Percentiles rank a stretch among this genome's conserved stretches.
Evolutionary conservation across 2,797 vertebrate genomes (phyloP).

Genomic region (Clamator glandarius): DNA sequence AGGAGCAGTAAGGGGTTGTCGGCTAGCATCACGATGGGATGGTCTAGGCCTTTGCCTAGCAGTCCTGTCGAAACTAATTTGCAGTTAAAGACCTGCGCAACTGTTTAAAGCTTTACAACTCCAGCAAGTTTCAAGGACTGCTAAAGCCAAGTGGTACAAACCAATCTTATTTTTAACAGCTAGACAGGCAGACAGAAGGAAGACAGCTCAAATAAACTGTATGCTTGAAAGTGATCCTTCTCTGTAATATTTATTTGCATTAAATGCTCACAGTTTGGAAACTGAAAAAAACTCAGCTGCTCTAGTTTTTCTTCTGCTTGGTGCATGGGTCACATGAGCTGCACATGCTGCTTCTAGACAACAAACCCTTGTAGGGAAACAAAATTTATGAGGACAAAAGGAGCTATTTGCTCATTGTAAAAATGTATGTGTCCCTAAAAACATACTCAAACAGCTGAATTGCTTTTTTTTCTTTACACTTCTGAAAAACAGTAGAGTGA

Average conservation of each 20-base stretch:
- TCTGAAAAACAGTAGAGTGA: neutral
- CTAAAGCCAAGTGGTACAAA: slow-evolving; percentile 82
- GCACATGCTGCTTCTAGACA: neutral
- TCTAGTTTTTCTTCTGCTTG: slow-evolving; percentile 8
- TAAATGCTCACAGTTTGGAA: neutral
- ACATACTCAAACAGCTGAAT: neutral
- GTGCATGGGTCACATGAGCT: neutral
- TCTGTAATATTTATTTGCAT: slow-evolving; percentile 8
- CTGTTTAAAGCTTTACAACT: slow-evolving; percentile 91
- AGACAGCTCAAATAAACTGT: neutral
- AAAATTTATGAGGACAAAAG: neutral
- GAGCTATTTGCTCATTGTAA: neutral
- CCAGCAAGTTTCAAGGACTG: slow-evolving; percentile 82
- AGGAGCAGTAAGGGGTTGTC: slow-evolving; percentile 90
- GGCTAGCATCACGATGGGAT: slow-evolving; percentile 88
- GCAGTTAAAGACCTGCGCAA: slow-evolving; percentile 89
- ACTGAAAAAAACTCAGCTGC: neutral
- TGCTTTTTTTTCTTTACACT: neutral
- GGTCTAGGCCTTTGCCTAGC: slow-evolving; percentile 87
- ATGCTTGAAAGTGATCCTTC: neutral
- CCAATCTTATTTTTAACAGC: slow-evolving; percentile 64
- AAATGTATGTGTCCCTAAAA: neutral
- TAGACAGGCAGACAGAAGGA: neutral
- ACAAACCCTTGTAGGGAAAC: neutral
- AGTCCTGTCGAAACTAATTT: slow-evolving; percentile 95